Conservation (phyloP, 2,888 invertebrate species). For the Leptinotarsa haldemani region DNA sequence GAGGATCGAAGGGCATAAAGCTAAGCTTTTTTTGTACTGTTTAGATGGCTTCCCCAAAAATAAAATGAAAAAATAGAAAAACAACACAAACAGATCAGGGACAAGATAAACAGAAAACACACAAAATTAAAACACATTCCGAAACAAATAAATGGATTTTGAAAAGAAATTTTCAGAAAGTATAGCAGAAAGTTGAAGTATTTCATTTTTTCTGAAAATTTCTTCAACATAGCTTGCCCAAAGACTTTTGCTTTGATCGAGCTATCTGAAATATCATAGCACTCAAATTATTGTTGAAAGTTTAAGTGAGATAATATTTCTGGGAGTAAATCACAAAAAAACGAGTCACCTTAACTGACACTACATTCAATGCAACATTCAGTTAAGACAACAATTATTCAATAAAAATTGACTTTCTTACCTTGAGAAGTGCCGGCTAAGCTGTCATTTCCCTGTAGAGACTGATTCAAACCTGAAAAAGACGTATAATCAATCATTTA, state of each 20-base stretch:
- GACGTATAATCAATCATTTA: constrained; percentile 17
- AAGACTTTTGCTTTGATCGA: constrained; percentile 7
- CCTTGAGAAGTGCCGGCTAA: constrained; percentile 89
- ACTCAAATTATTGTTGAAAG: neutral
- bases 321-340: constrained; percentile 26
- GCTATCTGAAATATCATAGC: constrained; percentile 13
- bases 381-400: constrained; percentile 48
- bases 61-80: constrained; percentile 55
- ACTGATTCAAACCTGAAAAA: constrained; percentile 72
- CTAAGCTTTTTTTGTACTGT: constrained; percentile 41
- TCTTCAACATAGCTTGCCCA: constrained; percentile 17
- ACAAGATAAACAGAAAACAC: constrained; percentile 57
- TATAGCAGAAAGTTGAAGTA: neutral
- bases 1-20: constrained; percentile 31
- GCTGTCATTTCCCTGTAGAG: constrained; percentile 72
- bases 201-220: constrained; percentile 11
- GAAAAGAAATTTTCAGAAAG: constrained; percentile 40
- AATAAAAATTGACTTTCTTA: constrained; percentile 66
- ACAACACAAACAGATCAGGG: constrained; percentile 64
- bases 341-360: constrained; percentile 49
- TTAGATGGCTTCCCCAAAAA: constrained; percentile 61
- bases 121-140: constrained; percentile 62
- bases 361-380: constrained; percentile 47
- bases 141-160: constrained; percentile 45
- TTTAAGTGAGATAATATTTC: constrained; percentile 27